Base-by-base conservation (phyloP, 1,140 invertebrate species). In the Amyelois transitella region DNA sequence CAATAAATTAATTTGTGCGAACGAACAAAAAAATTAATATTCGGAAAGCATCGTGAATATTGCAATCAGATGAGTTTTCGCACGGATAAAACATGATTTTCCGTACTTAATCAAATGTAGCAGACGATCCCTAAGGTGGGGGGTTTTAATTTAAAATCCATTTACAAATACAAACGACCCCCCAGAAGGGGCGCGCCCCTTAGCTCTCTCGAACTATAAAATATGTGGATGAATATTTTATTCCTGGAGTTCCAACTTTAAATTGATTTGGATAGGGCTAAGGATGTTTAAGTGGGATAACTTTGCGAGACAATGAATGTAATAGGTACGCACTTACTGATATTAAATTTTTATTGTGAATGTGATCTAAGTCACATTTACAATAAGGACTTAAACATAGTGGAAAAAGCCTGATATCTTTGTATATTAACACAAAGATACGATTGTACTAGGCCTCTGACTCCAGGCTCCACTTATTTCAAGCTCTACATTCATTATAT, bases 171-270 rank as follows among this genome's bases (percentile, higher is more conserved):
- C 53, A 43, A 55, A 51, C 25, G 12, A 56, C 43, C 25, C 28
- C 54, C 24, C 17, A 24, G 10, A 45, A 49, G 58, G 55, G 58
- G 43, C 57, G 43, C 12, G 38, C 53, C 48, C 60, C 53, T 54
- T 55, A 44, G 47, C 21, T 45, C 52, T 55, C 28, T 17, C 12
- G 10, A 53, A 57, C 68, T 63, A 60, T 58, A 71, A 65, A 64
- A 65, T 63, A 65, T 62, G 12, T 44, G 21, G 55, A 64, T 71
- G 60, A 65, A 71, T 65, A 67, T 67, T 71, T 71, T 57, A 71
- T 60, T 50, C 22, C 18, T 20, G 44, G 48, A 47, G 53, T 61
- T 60, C 14, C 7, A 28, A 51, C 2, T 17, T 51, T 28, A 22
- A 38, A 38, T 38, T 38, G 32, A 38, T 38, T 38, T 38, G 32